These are phyloP conservation scores for Heliconius nattereri DNA, from an alignment of 1,140 invertebrate species.

Conservation along the genomic window DNA sequence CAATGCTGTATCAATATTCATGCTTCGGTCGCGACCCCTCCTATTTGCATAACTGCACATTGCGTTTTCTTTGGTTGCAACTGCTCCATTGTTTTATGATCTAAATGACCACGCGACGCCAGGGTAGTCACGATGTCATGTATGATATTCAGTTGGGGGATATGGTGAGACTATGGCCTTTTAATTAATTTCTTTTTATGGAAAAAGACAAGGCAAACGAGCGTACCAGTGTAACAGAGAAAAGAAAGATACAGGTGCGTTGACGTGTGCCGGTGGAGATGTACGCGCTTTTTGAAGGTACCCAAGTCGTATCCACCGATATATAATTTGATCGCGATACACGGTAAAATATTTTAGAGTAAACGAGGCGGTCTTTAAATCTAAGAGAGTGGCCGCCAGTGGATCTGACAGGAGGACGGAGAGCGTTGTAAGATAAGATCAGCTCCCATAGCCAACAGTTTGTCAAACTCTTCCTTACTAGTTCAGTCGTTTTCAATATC, in stretches of 20 bases:
- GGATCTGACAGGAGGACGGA: conserved; percentile 35
- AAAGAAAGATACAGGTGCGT: too few relatives aligned
- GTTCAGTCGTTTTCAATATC: conserved; percentile 42
- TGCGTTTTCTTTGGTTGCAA: conserved; percentile 72
- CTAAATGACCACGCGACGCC: conserved; percentile 77
- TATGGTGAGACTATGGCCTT: conserved; percentile 25
- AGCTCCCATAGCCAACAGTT: conserved; percentile 35
- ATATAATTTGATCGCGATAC: conserved; percentile 30
- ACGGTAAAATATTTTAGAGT: conserved; percentile 25
- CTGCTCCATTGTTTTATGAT: conserved; percentile 80
- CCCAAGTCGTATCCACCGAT: too few relatives aligned
- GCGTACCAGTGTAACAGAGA: too few relatives aligned
- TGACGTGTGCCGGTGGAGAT: too few relatives aligned
- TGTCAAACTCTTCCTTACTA: conserved; percentile 40
- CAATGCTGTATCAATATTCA: conserved; percentile 80
- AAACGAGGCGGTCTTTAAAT: conserved; percentile 39
- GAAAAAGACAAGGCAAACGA: too few relatives aligned
- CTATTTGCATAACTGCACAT: conserved; percentile 77
- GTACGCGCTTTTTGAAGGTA: too few relatives aligned
- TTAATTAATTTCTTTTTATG: background rate
- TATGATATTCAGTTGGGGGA: conserved; percentile 33
- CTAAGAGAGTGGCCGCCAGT: conserved; percentile 33
- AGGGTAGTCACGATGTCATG: conserved; percentile 66
- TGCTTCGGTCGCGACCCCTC: conserved; percentile 75
- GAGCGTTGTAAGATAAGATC: conserved; percentile 35